These are phyloP conservation scores for Zaprionus ornatus DNA, from an alignment of 1,140 invertebrate genomes.

Conservation along the genomic window DNA sequence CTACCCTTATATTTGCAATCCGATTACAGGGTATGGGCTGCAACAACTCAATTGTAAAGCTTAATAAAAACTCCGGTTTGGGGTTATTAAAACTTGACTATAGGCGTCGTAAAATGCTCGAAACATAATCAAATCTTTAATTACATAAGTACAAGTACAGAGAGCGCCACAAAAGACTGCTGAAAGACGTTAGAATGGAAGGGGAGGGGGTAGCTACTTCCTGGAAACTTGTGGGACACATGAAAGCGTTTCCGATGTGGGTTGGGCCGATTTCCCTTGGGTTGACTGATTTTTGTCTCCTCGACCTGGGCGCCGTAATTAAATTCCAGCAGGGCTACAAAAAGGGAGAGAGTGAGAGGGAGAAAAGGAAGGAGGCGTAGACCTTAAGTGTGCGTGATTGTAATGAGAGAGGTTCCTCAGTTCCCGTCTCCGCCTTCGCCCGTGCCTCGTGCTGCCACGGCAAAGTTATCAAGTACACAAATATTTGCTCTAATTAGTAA, in stretches of 20 bases:
- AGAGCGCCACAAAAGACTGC: background rate
- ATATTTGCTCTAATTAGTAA: constrained; percentile 57
- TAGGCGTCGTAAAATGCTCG: constrained; percentile 24
- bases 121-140: constrained; percentile 43
- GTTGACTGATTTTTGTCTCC: constrained; percentile 50
- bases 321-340: constrained; percentile 24
- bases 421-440: background rate
- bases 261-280: constrained; percentile 5
- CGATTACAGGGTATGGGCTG: background rate
- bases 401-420: constrained; percentile 37
- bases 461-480: constrained; percentile 48
- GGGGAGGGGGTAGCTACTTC: background rate
- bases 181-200: background rate
- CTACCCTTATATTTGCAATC: background rate
- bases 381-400: constrained; percentile 37
- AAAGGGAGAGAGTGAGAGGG: no score
- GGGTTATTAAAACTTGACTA: constrained; percentile 30
- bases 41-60: background rate
- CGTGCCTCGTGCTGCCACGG: constrained; percentile 4
- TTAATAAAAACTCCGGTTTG: constrained; percentile 9
- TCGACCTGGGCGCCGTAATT: constrained; percentile 46
- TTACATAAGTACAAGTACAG: constrained; percentile 24
- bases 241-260: constrained; percentile 39
- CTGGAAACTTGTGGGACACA: constrained; percentile 19
- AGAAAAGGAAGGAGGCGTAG: background rate